These are phyloP conservation scores for Bubo blakistoni DNA, from an alignment of 2,113 vertebrate genomes.

Conservation along the genomic window DNA sequence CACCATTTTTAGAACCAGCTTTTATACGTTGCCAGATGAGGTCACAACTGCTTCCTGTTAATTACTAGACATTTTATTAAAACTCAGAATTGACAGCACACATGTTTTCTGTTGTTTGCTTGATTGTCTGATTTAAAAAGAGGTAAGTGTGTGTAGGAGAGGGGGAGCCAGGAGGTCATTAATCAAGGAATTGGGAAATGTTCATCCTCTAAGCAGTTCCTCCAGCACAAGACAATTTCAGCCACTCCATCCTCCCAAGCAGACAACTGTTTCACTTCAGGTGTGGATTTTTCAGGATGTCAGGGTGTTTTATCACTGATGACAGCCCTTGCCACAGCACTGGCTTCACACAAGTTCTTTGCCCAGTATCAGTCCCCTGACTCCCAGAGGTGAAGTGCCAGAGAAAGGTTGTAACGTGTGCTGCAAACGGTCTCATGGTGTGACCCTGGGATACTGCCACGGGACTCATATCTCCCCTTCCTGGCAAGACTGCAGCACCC, in stretches of 20 bases:
- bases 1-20: not conserved
- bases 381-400: not conserved
- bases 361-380: accelerated
- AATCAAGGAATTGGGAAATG: not conserved
- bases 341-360: not conserved
- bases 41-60: constrained; percentile 12
- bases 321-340: accelerated
- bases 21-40: constrained; percentile 1
- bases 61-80: not conserved
- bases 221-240: not conserved
- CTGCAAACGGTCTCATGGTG: accelerated
- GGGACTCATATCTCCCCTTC: not conserved
- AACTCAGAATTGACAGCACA: not conserved
- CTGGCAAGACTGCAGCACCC: not conserved
- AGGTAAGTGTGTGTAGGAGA: not conserved
- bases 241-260: not conserved
- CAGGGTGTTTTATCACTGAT: accelerated
- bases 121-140: not conserved
- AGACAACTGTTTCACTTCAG: not conserved
- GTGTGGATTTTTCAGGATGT: not conserved
- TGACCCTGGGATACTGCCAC: not conserved
- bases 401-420: not conserved
- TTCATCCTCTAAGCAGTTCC: not conserved
- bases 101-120: not conserved
- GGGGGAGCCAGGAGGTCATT: accelerated